A percentile compares a stretch with the other conserved stretches of the same genome.
Conservation (phyloP, 2,113 vertebrate genomes). For the Otus sunia region DNA sequence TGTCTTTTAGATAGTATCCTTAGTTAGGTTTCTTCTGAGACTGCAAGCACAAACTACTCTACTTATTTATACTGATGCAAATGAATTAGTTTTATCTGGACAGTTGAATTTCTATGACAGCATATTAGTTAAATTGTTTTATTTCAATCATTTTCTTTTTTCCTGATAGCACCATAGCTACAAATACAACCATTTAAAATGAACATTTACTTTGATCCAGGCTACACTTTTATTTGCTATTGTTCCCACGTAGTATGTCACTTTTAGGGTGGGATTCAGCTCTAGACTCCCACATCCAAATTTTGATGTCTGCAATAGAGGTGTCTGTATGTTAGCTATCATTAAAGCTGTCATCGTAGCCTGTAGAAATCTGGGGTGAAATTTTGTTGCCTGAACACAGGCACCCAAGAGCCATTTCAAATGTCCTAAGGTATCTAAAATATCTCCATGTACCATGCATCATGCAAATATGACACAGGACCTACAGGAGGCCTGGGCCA, state of each 20-base stretch:
- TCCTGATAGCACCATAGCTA: neutral
- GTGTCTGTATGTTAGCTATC: neutral
- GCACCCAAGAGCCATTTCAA: neutral
- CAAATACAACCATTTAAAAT: neutral
- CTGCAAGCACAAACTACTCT: neutral
- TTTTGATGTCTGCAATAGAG: neutral
- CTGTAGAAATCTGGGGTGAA: neutral
- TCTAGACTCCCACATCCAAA: neutral
- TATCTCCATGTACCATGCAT: fast-evolving
- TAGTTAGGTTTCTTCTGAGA: neutral
- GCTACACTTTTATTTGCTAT: neutral
- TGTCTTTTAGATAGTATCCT: neutral
- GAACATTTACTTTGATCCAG: neutral
- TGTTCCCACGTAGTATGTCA: neutral
- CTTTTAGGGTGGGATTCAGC: neutral
- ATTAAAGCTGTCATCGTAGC: neutral
- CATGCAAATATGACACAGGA: neutral
- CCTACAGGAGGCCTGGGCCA: neutral
- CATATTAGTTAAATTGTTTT: neutral
- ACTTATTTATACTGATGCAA: neutral
- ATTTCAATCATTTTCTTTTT: neutral
- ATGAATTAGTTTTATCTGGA: neutral
- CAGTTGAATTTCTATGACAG: neutral
- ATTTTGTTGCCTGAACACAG: neutral
- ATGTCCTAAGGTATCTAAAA: neutral